Percentiles rank a stretch among this genome's conserved stretches.
These are phyloP conservation scores for Spilarctia lutea DNA, from an alignment of 2,888 invertebrate species.

Conservation along the genomic window DNA sequence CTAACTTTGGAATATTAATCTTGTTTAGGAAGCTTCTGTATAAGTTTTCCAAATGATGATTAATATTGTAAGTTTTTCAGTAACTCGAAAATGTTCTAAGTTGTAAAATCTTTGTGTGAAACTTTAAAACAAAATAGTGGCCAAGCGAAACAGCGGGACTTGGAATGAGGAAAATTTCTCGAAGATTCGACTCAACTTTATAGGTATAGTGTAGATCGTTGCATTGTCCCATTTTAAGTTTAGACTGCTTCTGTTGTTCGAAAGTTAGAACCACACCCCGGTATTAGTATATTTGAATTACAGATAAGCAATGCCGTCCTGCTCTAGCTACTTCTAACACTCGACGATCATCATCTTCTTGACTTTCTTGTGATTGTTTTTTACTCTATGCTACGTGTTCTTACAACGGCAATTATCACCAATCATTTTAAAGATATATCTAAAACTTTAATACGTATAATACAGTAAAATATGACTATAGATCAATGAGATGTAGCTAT, in stretches of 20 bases:
- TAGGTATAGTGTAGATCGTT: conserved; percentile 16
- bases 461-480: too few relatives aligned
- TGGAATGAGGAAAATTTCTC: conserved; percentile 41
- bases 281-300: background rate
- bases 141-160: conserved; percentile 23
- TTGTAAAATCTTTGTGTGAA: conserved; percentile 39
- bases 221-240: conserved; percentile 24
- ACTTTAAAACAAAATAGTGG: conserved; percentile 25
- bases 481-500: too few relatives aligned
- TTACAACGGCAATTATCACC: too few relatives aligned
- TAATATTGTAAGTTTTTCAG: conserved; percentile 10
- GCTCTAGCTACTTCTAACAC: too few relatives aligned
- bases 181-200: conserved; percentile 18
- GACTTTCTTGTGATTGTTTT: too few relatives aligned
- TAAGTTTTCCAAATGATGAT: conserved; percentile 16
- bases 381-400: too few relatives aligned
- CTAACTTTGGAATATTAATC: conserved; percentile 7
- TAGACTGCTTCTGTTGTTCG: background rate
- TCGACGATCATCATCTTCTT: too few relatives aligned
- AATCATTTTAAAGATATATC: too few relatives aligned
- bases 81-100: conserved; percentile 42
- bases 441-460: too few relatives aligned
- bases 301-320: too few relatives aligned
- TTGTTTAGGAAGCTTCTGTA: background rate
- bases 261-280: background rate